Evolutionary conservation across 2,797 vertebrate species (phyloP).

Genomic region (Tympanoctomys barrerae): DNA sequence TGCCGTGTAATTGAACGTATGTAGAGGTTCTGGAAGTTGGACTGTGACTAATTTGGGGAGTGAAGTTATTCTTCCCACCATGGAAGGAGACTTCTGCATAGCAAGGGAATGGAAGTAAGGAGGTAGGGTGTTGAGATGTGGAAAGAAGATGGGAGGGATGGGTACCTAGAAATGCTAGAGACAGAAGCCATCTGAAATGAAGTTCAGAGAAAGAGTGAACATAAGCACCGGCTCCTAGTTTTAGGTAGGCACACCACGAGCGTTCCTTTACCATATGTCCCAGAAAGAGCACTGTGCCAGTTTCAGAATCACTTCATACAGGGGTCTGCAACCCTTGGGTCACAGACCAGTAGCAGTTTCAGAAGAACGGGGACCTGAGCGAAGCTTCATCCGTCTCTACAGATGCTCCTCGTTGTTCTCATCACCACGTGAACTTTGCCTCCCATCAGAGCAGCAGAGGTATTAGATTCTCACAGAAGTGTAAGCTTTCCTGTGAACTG

Average conservation of each 20-base stretch:
- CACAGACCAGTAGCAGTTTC: not conserved
- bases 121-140: not conserved
- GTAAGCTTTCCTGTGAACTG: not conserved
- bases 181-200: not conserved
- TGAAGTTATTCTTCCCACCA: not conserved
- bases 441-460: not conserved
- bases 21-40: not conserved
- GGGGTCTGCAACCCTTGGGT: not conserved
- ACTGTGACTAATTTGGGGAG: not conserved
- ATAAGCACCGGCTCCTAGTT: not conserved
- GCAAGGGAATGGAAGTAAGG: not conserved
- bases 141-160: not conserved
- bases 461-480: not conserved
- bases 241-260: slow-evolving; percentile 3
- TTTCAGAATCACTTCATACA: not conserved
- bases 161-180: not conserved
- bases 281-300: not conserved
- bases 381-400: not conserved
- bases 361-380: not conserved
- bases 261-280: not conserved
- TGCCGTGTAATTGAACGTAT: not conserved
- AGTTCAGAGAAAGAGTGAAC: not conserved
- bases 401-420: not conserved
- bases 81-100: not conserved
- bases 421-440: not conserved